A percentile compares a stretch with the other conserved stretches of the same genome.
Conservation (phyloP, 1,140 invertebrate species). For the Orius insidiosus region DNA sequence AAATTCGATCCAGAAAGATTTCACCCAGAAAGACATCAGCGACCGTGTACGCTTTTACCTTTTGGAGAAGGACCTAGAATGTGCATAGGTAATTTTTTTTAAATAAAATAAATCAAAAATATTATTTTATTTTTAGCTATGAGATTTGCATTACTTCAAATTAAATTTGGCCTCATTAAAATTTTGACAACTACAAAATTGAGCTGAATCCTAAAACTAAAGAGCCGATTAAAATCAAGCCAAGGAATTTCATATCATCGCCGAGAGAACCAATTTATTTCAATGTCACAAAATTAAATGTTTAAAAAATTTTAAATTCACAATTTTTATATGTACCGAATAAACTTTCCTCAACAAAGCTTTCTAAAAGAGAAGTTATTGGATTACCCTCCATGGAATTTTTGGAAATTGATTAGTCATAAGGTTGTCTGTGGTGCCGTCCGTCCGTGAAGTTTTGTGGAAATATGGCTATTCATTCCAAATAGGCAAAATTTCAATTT, state of each 20-base stretch:
- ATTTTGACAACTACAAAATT: neutral
- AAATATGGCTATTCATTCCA: no score
- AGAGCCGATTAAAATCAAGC: neutral
- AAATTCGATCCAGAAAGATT: neutral
- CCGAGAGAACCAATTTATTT: no score
- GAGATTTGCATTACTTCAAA: conserved; percentile 2
- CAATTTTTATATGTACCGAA: no score
- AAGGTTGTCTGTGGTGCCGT: no score
- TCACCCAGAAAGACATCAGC: neutral
- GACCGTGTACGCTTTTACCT: conserved; percentile 1
- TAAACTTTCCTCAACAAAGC: no score
- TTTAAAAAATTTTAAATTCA: no score
- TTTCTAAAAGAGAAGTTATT: no score
- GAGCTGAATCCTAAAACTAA: conserved; percentile 3
- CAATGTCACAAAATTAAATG: no score
- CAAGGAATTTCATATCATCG: neutral
- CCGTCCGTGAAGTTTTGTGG: no score
- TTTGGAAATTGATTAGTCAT: no score
- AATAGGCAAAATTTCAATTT: no score
- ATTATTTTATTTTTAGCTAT: conserved; percentile 3
- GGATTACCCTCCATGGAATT: no score
- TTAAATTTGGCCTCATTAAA: neutral
- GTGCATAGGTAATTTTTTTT: conserved; percentile 3
- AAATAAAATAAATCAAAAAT: neutral
- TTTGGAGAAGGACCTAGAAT: conserved; percentile 6